Base-by-base conservation (phyloP, 2,797 vertebrate species). In the Hydrocynus forskahlii region DNA sequence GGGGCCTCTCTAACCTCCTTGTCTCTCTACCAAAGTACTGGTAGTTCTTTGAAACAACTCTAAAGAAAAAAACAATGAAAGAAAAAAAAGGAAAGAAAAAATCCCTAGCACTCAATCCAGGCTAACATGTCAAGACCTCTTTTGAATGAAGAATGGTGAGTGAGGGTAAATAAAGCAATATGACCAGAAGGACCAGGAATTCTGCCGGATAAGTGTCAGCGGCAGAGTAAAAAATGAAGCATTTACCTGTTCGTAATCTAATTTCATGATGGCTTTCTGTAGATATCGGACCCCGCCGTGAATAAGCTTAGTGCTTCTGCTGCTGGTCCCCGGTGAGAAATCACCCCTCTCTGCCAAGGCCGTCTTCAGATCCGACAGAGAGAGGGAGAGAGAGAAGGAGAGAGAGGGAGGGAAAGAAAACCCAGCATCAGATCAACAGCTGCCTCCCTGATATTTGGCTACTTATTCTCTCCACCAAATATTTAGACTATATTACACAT, bases 201-300 rank as follows among this genome's bases (percentile, higher is more conserved):
- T 95, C 91, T 90, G 87, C 89, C 81, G 82, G 93, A 95, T 94
- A 93, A 95, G 93, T 95, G 95, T 95, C 94, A 95, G 91, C 92
- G 91, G 89, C 85, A 79, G 92, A 94, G 93, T 87, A 94, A 94
- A 95, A 95, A 95, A 95, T 96, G 95, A 96, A 95, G 95, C 95
- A 97, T 95, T 97, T 97, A 99, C 98, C 98, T 99, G 97, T 94
- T 99, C 96, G 54, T 97, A 94, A 96, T 99, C 97, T 94, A 96
- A 90, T 94, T 96, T 97, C 96, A 95, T 96, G 96, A 98, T 95
- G 94, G 97, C 98, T 96, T 97, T 98, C 95, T 98, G 97, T 92
- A 97, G 97, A 92, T 97, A 99, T 92, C 97, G 95, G 92, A 99
- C 97, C 92, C 98, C 97, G 91, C 96, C 94, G 69, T 97, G 97